A percentile compares a stretch with the other conserved stretches of the same genome.
Conservation (phyloP, 2,113 vertebrate species). For the Sorex araneus region DNA sequence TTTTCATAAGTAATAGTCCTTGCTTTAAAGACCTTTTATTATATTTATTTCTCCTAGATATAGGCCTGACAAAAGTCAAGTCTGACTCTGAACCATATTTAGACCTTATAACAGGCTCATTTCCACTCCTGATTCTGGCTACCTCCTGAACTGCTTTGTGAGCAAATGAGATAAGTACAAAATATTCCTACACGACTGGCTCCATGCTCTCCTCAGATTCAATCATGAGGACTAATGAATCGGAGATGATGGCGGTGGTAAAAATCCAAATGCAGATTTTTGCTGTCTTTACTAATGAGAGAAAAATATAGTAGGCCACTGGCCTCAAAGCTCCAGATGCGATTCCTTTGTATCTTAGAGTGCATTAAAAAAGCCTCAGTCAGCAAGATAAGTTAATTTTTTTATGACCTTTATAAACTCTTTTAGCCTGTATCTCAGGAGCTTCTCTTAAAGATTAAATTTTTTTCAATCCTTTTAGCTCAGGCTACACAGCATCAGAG, state of each 20-base stretch:
- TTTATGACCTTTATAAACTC: conserved; percentile 90
- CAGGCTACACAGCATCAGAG: conserved; percentile 76
- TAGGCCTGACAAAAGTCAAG: neutral
- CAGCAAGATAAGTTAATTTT: conserved; percentile 91
- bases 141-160: conserved; percentile 6
- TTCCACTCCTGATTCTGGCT: neutral
- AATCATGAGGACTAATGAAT: conserved; percentile 85
- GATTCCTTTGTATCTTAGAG: conserved; percentile 89
- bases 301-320: conserved; percentile 88
- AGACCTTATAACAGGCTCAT: neutral
- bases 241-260: conserved; percentile 82
- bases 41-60: conserved; percentile 15
- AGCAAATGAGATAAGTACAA: conserved; percentile 79
- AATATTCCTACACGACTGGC: conserved; percentile 58
- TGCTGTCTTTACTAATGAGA: conserved; percentile 88
- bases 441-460: conserved; percentile 87
- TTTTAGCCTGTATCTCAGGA: conserved; percentile 86
- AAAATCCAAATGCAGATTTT: conserved; percentile 88
- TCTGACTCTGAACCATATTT: neutral
- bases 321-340: conserved; percentile 86
- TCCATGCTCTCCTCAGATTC: conserved; percentile 79
- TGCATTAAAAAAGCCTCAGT: conserved; percentile 89
- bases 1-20: conserved; percentile 9
- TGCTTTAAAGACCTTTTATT: conserved; percentile 26
- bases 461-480: conserved; percentile 88